These are phyloP conservation scores for Anguilla anguilla DNA, from an alignment of 2,797 vertebrate species.

Conservation along the genomic window DNA sequence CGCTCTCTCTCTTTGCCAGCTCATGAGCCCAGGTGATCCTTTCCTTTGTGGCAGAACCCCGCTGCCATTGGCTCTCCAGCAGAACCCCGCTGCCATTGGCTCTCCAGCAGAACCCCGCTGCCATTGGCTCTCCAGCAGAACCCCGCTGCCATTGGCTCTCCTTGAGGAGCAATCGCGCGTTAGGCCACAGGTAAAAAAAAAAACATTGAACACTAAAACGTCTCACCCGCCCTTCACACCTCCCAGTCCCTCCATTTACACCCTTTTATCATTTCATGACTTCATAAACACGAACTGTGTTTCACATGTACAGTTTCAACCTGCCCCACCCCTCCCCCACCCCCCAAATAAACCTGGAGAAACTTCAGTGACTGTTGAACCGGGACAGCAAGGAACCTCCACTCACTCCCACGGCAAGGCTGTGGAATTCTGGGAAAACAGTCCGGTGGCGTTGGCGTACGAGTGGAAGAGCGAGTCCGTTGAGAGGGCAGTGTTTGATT, in stretches of 20 bases:
- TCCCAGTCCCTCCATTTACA: neutral
- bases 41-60: neutral
- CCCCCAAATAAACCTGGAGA: neutral
- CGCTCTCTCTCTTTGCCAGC: neutral
- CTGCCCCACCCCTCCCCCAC: too few species aligned
- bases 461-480: neutral
- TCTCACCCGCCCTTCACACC: neutral
- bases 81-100: too few species aligned
- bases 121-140: too few species aligned
- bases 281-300: neutral
- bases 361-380: conserved; percentile 15
- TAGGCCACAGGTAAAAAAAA: too few species aligned
- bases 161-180: too few species aligned
- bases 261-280: neutral
- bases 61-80: too few species aligned
- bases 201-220: neutral
- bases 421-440: conserved; percentile 24
- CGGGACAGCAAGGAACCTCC: neutral
- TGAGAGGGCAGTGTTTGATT: conserved; percentile 35
- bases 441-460: neutral
- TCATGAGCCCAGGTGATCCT: too few species aligned
- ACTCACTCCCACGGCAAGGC: neutral
- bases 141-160: too few species aligned
- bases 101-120: too few species aligned
- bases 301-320: neutral